A percentile compares a stretch with the other conserved stretches of the same genome.
Conservation (phyloP, 2,113 vertebrate genomes). For the Trematocara variabile region DNA sequence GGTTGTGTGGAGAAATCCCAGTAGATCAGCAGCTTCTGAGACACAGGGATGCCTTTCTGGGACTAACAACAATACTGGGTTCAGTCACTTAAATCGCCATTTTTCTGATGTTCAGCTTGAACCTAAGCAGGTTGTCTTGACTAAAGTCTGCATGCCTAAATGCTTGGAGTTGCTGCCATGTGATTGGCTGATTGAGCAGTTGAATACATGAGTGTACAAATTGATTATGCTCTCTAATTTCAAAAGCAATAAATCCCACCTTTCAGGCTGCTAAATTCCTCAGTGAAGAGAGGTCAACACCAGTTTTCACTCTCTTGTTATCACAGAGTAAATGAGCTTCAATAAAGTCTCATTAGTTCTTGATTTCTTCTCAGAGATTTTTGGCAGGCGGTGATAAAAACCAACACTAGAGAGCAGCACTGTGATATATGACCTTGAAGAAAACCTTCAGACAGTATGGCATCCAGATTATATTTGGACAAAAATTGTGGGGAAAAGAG, state of each 20-base stretch:
- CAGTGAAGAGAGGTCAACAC: neutral
- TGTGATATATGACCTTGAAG: neutral
- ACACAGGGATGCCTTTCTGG: neutral
- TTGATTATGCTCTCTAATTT: neutral
- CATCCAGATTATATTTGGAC: neutral
- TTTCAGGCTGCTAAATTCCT: neutral
- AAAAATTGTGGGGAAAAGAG: neutral
- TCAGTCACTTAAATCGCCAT: neutral
- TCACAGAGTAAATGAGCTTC: neutral
- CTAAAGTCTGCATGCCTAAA: fast-evolving
- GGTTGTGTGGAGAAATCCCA: neutral
- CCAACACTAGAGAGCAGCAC: constrained; percentile 45
- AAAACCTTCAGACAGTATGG: neutral
- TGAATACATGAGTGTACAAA: neutral
- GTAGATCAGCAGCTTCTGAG: neutral
- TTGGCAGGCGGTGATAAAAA: neutral
- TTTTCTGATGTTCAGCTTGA: neutral
- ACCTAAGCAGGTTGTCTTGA: neutral
- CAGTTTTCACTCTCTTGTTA: neutral
- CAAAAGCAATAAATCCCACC: neutral
- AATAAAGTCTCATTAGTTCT: neutral
- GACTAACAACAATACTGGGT: neutral
- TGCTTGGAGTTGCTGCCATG: neutral
- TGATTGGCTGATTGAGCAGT: neutral
- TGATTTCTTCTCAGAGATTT: neutral